These are phyloP conservation scores for Lophochroa leadbeateri DNA, from an alignment of 2,113 vertebrate genomes.

Conservation along the genomic window DNA sequence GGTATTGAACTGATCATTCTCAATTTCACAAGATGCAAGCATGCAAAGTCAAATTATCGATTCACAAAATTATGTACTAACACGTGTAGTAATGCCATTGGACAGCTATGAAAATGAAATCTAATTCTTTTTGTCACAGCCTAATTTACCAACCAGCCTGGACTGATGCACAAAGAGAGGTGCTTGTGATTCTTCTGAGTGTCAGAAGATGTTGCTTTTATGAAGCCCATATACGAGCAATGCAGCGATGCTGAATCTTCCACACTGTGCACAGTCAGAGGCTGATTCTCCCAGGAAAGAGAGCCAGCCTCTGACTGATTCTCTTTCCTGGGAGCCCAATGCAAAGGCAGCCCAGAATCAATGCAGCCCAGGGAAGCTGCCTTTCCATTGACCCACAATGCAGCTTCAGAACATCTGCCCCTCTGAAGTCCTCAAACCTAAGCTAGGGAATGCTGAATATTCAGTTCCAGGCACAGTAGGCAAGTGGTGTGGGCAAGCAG, in stretches of 20 bases:
- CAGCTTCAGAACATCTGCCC: not conserved
- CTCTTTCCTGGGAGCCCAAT: not conserved
- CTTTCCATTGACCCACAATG: not conserved
- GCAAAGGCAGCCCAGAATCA: not conserved
- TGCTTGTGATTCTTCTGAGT: not conserved
- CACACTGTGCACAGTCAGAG: not conserved
- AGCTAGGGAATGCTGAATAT: not conserved
- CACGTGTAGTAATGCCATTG: not conserved
- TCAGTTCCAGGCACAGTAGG: not conserved
- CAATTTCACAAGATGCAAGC: not conserved
- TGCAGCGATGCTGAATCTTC: not conserved
- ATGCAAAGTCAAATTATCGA: conserved; percentile 8
- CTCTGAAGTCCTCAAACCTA: accelerated
- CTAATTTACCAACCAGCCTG: conserved; percentile 24
- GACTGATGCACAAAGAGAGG: not conserved
- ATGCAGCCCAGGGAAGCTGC: not conserved
- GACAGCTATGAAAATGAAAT: conserved; percentile 33
- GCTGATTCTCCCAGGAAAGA: not conserved
- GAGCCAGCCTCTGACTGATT: not conserved
- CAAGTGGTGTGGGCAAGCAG: not conserved
- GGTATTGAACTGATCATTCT: not conserved
- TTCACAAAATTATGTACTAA: not conserved
- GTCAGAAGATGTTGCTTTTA: not conserved
- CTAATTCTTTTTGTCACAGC: conserved; percentile 47
- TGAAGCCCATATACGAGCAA: not conserved